phyloP scores from a whole-genome alignment of 2,888 invertebrate genomes.

The Copidosoma aretas region DNA sequence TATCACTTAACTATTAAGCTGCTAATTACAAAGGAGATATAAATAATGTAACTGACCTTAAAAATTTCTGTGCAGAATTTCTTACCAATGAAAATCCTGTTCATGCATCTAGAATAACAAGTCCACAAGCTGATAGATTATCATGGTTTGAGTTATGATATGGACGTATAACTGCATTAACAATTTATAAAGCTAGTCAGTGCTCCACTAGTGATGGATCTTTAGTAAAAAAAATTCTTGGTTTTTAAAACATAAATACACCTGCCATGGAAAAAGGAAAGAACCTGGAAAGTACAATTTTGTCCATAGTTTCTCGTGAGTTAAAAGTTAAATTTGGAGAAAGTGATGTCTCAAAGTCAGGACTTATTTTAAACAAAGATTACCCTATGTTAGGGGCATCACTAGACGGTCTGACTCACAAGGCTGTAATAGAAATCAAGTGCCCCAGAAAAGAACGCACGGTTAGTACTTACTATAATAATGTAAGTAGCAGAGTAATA shows the following conservation, averaged over 20 bases:
- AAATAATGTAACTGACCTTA: constrained; percentile 10
- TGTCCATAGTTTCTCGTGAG: not conserved
- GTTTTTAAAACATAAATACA: not conserved
- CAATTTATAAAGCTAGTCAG: not conserved
- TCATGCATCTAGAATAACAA: constrained; percentile 18
- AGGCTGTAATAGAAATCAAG: not conserved
- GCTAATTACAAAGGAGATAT: constrained; percentile 13
- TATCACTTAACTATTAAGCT: constrained; percentile 24
- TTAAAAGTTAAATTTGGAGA: not conserved
- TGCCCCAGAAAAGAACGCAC: not conserved
- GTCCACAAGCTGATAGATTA: constrained; percentile 12
- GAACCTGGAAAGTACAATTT: not conserved
- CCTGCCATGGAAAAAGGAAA: not conserved
- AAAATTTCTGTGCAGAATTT: constrained; percentile 10
- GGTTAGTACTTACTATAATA: not conserved
- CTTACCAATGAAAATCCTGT: constrained; percentile 17
- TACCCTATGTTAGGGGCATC: not conserved
- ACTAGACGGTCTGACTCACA: not conserved
- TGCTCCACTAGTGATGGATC: not conserved
- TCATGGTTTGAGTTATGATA: too few species aligned
- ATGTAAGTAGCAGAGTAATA: not conserved
- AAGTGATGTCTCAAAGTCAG: not conserved
- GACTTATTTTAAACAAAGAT: not conserved
- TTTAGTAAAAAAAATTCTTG: not conserved
- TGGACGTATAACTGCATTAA: not conserved